Base-by-base conservation (phyloP, 2,888 invertebrate species). In the Tetrapedia diversipes region DNA sequence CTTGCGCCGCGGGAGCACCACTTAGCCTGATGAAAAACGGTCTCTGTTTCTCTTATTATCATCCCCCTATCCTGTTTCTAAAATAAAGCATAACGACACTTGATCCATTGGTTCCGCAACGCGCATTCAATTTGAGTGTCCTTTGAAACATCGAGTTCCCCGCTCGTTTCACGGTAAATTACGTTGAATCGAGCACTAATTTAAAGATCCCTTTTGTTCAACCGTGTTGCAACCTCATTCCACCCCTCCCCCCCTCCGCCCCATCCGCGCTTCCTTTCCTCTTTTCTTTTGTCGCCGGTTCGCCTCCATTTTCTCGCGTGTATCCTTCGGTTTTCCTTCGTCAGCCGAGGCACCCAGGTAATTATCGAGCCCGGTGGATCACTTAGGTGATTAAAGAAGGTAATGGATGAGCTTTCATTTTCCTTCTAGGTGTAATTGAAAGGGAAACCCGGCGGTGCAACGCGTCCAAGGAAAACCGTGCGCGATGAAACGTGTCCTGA, bases 301-400 rank as follows among this genome's bases (percentile, higher is more conserved):
- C 47, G 6, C 37, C 16, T 16, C 34, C 24, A 7, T 24, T 11
- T 19, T 4, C n/a, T 60, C n/a, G 24, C 43, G 10, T 24, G 14
- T n/a, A 37, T 41, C 51, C 29, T 37, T 32, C 51, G 3, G n/a
- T 4, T 29, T 47, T 59, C 16, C 34, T 59, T 32, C 24, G 43
- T 29, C 27, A 43, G 19, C 34, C 14, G 32, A n/a, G 41, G 39
- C 19, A 53, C 39, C 47, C 45, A 53, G 54, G 47, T 72, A 79
- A 76, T 82, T 82, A 82, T 79, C 43, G 68, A 66, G 65, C 51
- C 47, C 39, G 68, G 71, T 68, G 51, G 49, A 69, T 64, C 75
- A 69, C 71, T 82, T 72, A 66, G 71, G 24, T 72, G 77, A 81
- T 82, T 82, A 82, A 79, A 65, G 72, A 60, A 69, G 59, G 45